phyloP scores from a whole-genome alignment of 2,113 vertebrate genomes.

The Delphinapterus leucas region DNA sequence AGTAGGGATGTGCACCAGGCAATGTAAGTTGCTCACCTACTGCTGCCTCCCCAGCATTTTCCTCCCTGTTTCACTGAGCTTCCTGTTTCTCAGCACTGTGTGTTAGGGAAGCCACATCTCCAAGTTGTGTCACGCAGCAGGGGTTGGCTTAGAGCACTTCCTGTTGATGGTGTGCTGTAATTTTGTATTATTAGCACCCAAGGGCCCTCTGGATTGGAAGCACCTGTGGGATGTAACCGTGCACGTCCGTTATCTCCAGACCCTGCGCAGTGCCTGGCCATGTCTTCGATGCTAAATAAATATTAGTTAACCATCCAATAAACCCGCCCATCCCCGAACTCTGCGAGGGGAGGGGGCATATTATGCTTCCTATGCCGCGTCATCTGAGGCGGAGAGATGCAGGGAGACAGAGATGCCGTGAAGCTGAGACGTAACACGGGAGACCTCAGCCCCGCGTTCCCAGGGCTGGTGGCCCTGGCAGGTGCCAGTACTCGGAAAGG shows the following conservation, averaged over 20 bases:
- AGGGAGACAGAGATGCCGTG: no score
- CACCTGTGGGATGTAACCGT: not conserved
- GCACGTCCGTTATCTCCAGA: not conserved
- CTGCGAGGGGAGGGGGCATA: not conserved
- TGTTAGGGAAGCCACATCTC: not conserved
- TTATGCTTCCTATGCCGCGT: not conserved
- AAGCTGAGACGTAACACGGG: not conserved
- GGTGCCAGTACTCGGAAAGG: no score
- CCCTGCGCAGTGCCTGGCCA: accelerated
- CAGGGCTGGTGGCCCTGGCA: not conserved
- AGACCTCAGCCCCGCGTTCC: not conserved
- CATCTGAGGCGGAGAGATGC: not conserved
- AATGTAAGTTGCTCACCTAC: no score
- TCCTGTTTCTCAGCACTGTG: accelerated
- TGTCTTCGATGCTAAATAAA: accelerated
- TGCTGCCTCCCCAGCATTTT: not conserved
- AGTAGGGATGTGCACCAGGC: no score
- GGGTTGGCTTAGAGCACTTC: no score
- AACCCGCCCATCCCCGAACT: not conserved
- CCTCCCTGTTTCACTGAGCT: not conserved
- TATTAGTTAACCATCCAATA: accelerated
- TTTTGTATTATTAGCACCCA: not conserved
- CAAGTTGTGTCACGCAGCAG: accelerated
- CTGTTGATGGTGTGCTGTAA: not conserved
- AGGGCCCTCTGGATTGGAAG: not conserved